Conservation (phyloP, 1,140 invertebrate genomes). For the Drosophila melanogaster region Release_6_plus_ISO1_MT NT_037436.4:13900001-13900500, state of each 20-base stretch:
- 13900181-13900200: background rate
- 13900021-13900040: constrained; percentile 41
- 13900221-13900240: background rate
- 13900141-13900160: background rate
- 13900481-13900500: constrained; percentile 43
- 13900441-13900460: constrained; percentile 49
- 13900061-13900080: constrained; percentile 5
- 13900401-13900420: constrained; percentile 74
- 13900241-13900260: constrained; percentile 17
- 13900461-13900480: constrained; percentile 51
- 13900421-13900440: constrained; percentile 24
- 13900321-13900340: constrained; percentile 67
- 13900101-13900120: constrained; percentile 3
- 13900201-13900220: background rate
- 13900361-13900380: constrained; percentile 26
- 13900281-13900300: constrained; percentile 40
- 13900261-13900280: background rate
- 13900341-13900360: constrained; percentile 54
- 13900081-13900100: constrained; percentile 39
- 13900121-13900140: background rate
- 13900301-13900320: constrained; percentile 34
- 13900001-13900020: constrained; percentile 13
- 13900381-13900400: constrained; percentile 69
- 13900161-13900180: too few species aligned
- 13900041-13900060: constrained; percentile 41